These are phyloP conservation scores for Ophion ventricosus DNA, from an alignment of 2,888 invertebrate species.

Conservation along the genomic window DNA sequence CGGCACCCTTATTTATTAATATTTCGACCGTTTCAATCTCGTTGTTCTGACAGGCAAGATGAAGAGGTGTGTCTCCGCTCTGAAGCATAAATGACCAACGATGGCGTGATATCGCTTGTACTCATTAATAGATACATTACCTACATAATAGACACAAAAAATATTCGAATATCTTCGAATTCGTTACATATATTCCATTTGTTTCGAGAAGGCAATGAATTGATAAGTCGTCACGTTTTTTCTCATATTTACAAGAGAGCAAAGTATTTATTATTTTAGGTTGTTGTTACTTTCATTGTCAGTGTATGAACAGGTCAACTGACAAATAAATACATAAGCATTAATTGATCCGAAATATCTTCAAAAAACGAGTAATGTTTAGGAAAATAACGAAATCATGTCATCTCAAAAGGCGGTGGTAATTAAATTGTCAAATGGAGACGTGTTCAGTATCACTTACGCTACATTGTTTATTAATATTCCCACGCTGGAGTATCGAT, in stretches of 20 bases:
- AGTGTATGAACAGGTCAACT: too few species aligned
- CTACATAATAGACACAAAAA: too few species aligned
- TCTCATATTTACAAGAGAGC: neutral
- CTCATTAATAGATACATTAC: neutral
- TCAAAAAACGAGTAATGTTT: neutral
- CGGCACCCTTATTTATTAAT: slow-evolving; percentile 88
- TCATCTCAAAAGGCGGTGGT: neutral
- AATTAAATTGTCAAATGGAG: neutral
- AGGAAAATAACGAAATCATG: neutral
- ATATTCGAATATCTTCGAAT: neutral
- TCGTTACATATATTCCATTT: too few species aligned
- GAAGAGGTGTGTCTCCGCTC: slow-evolving; percentile 90
- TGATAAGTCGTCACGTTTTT: neutral
- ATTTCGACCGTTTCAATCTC: slow-evolving; percentile 88
- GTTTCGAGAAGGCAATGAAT: neutral
- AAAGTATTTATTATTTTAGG: neutral
- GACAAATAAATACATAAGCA: neutral
- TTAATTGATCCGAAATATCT: neutral
- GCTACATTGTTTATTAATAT: slow-evolving; percentile 88
- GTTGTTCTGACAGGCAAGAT: slow-evolving; percentile 90
- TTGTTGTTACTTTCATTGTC: too few species aligned
- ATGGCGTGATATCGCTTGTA: neutral
- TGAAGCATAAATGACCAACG: slow-evolving; percentile 75
- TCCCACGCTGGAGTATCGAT: slow-evolving; percentile 87
- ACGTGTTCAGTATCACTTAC: slow-evolving; percentile 81